Percentiles rank a stretch among this genome's conserved stretches.
These are phyloP conservation scores for Pterostichus madidus DNA, from an alignment of 2,888 invertebrate species.

Conservation along the genomic window DNA sequence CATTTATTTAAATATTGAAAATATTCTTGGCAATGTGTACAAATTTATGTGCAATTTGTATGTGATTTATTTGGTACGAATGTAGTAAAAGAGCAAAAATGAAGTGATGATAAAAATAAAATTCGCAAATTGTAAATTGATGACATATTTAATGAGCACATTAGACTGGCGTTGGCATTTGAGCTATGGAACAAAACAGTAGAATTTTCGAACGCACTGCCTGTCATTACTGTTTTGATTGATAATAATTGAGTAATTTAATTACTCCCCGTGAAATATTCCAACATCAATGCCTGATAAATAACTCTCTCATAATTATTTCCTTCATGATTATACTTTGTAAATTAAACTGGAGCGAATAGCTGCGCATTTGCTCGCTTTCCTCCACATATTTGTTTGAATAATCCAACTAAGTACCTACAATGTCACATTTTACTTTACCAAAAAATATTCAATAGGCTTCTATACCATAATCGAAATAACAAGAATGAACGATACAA, in stretches of 20 bases:
- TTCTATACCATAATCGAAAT: no score
- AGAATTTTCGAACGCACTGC: background rate
- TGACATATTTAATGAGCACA: constrained; percentile 35
- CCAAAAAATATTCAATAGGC: no score
- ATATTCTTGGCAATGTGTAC: no score
- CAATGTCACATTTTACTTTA: no score
- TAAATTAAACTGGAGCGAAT: background rate
- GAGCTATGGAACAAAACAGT: constrained; percentile 21
- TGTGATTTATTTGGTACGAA: no score
- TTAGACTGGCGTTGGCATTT: constrained; percentile 31
- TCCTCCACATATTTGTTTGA: no score
- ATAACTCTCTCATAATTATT: constrained; percentile 47
- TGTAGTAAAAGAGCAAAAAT: background rate
- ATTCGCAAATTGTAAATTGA: background rate
- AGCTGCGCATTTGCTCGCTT: no score
- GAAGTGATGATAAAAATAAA: background rate
- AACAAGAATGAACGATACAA: no score
- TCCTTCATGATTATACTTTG: constrained; percentile 40
- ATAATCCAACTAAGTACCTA: no score
- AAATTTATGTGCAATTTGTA: no score
- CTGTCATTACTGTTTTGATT: constrained; percentile 50
- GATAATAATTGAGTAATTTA: constrained; percentile 53
- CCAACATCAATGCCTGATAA: constrained; percentile 46
- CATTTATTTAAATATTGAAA: no score
- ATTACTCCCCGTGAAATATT: constrained; percentile 44